phyloP scores from a whole-genome alignment of 1,140 invertebrate genomes.

The Diplogasteroides magnus region DNA sequence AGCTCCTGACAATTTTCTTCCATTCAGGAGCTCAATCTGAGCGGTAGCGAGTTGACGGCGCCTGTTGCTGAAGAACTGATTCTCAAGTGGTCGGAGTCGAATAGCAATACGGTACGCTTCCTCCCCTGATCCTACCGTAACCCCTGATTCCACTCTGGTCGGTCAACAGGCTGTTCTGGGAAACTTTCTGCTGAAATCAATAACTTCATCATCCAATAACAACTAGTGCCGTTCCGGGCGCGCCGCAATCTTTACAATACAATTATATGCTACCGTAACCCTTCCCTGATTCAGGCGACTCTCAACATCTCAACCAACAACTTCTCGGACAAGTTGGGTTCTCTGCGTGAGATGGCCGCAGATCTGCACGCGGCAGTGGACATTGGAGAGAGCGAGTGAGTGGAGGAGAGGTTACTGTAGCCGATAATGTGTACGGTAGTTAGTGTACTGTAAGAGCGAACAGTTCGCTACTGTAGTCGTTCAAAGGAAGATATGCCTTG shows the following conservation, averaged over 20 bases:
- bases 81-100: neutral
- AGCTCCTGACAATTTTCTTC: too few species aligned
- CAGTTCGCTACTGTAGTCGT: too few species aligned
- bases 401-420: too few species aligned
- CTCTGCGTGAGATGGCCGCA: neutral
- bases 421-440: too few species aligned
- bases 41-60: neutral
- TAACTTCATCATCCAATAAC: neutral
- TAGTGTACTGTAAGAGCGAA: too few species aligned
- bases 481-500: too few species aligned
- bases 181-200: too few species aligned
- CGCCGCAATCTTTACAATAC: too few species aligned
- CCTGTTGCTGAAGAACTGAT: neutral
- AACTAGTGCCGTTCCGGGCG: neutral
- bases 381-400: neutral
- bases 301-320: neutral
- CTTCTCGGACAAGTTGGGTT: neutral
- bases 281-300: neutral
- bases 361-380: neutral
- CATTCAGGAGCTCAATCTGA: neutral
- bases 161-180: too few species aligned
- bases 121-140: too few species aligned
- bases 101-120: neutral
- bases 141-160: too few species aligned
- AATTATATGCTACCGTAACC: too few species aligned